Conservation (phyloP, 2,888 invertebrate genomes). For the Drosophila eohydei region DNA sequence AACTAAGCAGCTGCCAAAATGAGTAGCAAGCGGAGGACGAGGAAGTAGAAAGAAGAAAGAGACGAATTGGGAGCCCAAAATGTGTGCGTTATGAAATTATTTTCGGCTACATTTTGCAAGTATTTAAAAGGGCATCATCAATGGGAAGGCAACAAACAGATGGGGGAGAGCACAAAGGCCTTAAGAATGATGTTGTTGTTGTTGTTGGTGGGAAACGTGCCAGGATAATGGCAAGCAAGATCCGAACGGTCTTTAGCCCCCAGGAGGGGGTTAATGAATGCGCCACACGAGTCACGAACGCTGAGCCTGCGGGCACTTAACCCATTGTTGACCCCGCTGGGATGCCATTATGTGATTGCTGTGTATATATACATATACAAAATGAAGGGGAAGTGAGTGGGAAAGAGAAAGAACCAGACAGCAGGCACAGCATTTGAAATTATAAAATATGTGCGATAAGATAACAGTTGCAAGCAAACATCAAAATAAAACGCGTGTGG, state of each 20-base stretch:
- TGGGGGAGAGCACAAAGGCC: conserved; percentile 16
- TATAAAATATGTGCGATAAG: conserved; percentile 50
- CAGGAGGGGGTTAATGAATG: conserved; percentile 55
- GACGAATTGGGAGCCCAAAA: conserved; percentile 9
- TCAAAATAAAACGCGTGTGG: conserved; percentile 22
- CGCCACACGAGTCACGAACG: conserved; percentile 50
- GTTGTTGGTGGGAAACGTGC: conserved; percentile 46
- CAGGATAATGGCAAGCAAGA: conserved; percentile 45
- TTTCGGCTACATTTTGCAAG: conserved; percentile 27
- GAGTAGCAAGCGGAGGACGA: neutral
- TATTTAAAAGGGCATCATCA: conserved; percentile 54
- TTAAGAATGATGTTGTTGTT: conserved; percentile 28
- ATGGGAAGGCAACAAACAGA: neutral
- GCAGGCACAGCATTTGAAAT: conserved; percentile 39
- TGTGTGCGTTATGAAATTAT: conserved; percentile 47
- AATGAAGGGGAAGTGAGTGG: neutral
- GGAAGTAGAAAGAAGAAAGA: neutral
- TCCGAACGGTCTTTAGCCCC: conserved; percentile 21
- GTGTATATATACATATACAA: neutral
- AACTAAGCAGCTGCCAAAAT: conserved; percentile 69
- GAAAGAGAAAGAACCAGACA: conserved; percentile 6
- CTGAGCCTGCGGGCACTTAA: conserved; percentile 58
- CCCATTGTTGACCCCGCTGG: conserved; percentile 57
- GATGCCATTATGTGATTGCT: conserved; percentile 32
- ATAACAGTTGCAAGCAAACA: conserved; percentile 32